Percentiles rank a stretch among this genome's conserved stretches.
These are phyloP conservation scores for Lordiphosa mommai DNA, from an alignment of 1,140 invertebrate species.

Conservation along the genomic window DNA sequence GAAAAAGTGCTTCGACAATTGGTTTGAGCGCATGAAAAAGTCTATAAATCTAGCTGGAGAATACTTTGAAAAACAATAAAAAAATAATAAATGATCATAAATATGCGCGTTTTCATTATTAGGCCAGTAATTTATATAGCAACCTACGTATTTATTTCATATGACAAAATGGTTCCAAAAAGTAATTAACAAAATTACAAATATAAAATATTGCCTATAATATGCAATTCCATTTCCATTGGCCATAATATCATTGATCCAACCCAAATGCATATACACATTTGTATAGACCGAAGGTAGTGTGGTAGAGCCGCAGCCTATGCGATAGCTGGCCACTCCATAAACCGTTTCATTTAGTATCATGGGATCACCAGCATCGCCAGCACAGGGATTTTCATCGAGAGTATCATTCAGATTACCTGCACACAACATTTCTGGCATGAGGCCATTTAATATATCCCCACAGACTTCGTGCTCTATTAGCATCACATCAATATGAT, in stretches of 20 bases:
- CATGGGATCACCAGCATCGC: slow-evolving; percentile 39
- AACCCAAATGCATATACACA: slow-evolving; percentile 31
- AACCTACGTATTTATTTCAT: too few relatives aligned
- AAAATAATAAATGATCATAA: too few relatives aligned
- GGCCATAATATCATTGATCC: slow-evolving; percentile 21
- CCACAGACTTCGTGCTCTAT: slow-evolving; percentile 8
- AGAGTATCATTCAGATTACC: slow-evolving; percentile 17
- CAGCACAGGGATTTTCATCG: slow-evolving; percentile 44
- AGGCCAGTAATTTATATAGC: too few relatives aligned
- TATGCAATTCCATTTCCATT: neutral
- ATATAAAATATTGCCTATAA: too few relatives aligned
- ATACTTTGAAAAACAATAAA: too few relatives aligned
- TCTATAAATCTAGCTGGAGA: too few relatives aligned
- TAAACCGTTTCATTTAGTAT: slow-evolving; percentile 29
- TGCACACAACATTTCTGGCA: slow-evolving; percentile 51
- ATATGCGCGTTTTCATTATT: too few relatives aligned
- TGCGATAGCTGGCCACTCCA: slow-evolving; percentile 35
- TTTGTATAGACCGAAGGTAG: slow-evolving; percentile 44
- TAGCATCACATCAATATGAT: slow-evolving; percentile 34
- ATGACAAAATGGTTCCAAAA: too few relatives aligned
- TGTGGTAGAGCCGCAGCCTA: slow-evolving; percentile 34
- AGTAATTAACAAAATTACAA: too few relatives aligned
- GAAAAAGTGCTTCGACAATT: too few relatives aligned
- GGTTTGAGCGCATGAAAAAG: too few relatives aligned
- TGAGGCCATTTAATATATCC: slow-evolving; percentile 6